phyloP scores from a whole-genome alignment of 2,113 vertebrate species.

The Sarotherodon lohbergeri region DNA sequence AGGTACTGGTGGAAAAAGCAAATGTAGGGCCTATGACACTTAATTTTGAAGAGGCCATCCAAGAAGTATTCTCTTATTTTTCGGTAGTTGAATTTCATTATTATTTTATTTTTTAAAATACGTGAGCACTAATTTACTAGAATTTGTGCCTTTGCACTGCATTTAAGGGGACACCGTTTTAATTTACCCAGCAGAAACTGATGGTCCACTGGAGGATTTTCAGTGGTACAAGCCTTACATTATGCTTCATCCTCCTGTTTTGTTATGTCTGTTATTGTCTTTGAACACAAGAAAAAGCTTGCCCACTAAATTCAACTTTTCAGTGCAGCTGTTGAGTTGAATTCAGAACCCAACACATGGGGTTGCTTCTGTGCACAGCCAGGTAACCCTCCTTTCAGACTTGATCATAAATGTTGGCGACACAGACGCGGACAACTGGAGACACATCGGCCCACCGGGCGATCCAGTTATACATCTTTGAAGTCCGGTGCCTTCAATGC shows the following conservation, averaged over 20 bases:
- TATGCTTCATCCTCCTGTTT: neutral
- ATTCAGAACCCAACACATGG: neutral
- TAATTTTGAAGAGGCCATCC: neutral
- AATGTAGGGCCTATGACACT: neutral
- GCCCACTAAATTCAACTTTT: neutral
- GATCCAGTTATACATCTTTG: neutral
- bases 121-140: neutral
- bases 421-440: neutral
- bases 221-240: neutral
- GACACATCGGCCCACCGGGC: neutral
- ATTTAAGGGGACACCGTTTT: fast-evolving
- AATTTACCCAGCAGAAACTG: neutral
- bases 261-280: neutral
- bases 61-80: neutral
- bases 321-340: neutral
- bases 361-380: neutral
- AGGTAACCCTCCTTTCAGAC: neutral
- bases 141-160: neutral
- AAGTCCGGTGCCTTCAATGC: neutral
- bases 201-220: neutral
- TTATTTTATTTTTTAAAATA: fast-evolving
- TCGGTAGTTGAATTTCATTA: neutral
- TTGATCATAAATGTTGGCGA: neutral
- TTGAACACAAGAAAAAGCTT: neutral
- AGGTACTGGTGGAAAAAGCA: neutral